Evolutionary conservation across 2,888 invertebrate species (phyloP).

Genomic region (Rhimphoctona megacephalus): DNA sequence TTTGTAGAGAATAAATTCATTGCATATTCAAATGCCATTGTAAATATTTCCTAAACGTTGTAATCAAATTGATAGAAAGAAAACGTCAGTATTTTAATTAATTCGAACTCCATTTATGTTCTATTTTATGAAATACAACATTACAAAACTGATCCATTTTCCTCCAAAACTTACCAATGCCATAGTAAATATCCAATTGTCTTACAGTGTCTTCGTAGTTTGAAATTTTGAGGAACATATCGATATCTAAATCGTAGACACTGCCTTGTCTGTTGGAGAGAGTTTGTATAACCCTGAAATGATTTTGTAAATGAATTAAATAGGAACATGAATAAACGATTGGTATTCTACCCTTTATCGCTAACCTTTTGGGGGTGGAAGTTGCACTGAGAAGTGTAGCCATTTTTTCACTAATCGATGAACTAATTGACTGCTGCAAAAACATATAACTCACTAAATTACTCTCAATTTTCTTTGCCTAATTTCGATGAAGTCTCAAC

Average conservation of each 20-base stretch:
- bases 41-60: neutral
- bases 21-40: neutral
- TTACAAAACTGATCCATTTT: neutral
- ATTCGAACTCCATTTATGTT: neutral
- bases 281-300: slow-evolving; percentile 50
- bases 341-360: neutral
- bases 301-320: neutral
- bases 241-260: slow-evolving; percentile 91
- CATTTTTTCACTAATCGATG: slow-evolving; percentile 35
- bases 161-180: slow-evolving; percentile 89
- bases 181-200: slow-evolving; percentile 97
- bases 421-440: slow-evolving; percentile 21
- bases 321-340: neutral
- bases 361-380: slow-evolving; percentile 45
- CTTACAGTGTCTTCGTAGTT: slow-evolving; percentile 96
- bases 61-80: neutral
- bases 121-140: neutral
- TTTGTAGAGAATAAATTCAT: too few relatives aligned
- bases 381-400: slow-evolving; percentile 26
- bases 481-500: slow-evolving; percentile 2
- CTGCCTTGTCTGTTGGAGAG: slow-evolving; percentile 87
- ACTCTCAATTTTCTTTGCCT: neutral
- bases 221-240: slow-evolving; percentile 92
- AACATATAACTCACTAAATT: slow-evolving; percentile 10
- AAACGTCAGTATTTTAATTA: neutral